Evolutionary conservation across 2,888 invertebrate genomes (phyloP).

Genomic region (Gastrophysa polygoni): DNA sequence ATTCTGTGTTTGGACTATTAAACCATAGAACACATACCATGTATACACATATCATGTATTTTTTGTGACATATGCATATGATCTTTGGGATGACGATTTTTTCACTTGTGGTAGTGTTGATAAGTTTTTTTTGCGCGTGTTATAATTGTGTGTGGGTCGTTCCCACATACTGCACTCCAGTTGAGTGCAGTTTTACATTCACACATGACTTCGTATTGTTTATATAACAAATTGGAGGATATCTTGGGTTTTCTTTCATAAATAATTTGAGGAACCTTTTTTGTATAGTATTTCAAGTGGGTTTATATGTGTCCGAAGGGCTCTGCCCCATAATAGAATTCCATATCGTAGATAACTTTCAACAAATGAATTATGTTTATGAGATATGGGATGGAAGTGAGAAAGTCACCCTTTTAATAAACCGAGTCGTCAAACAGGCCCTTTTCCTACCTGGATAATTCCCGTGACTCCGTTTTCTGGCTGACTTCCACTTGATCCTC

Average conservation of each 20-base stretch:
- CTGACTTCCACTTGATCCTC: too few species aligned
- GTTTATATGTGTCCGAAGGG: neutral
- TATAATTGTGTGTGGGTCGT: too few species aligned
- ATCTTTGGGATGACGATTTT: neutral
- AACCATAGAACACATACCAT: too few species aligned
- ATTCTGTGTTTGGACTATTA: too few species aligned
- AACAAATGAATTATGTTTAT: neutral
- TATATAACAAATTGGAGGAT: neutral
- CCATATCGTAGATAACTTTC: neutral
- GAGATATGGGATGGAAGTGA: too few species aligned
- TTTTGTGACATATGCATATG: neutral
- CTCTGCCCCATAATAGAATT: neutral
- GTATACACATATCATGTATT: neutral
- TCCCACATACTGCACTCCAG: neutral
- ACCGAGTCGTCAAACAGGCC: too few species aligned
- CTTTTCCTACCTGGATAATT: too few species aligned
- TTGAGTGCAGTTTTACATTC: neutral
- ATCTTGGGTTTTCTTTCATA: neutral
- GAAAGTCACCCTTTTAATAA: too few species aligned
- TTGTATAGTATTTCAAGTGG: slow-evolving; percentile 2
- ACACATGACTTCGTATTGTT: slow-evolving; percentile 4
- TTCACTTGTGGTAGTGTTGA: neutral
- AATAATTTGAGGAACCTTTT: neutral
- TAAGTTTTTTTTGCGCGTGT: neutral
- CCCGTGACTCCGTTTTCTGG: too few species aligned